Evolutionary conservation across 1,140 invertebrate species (phyloP), one percentile per base, ranked within the genome.

Genomic region (Drosophila lowei): DNA sequence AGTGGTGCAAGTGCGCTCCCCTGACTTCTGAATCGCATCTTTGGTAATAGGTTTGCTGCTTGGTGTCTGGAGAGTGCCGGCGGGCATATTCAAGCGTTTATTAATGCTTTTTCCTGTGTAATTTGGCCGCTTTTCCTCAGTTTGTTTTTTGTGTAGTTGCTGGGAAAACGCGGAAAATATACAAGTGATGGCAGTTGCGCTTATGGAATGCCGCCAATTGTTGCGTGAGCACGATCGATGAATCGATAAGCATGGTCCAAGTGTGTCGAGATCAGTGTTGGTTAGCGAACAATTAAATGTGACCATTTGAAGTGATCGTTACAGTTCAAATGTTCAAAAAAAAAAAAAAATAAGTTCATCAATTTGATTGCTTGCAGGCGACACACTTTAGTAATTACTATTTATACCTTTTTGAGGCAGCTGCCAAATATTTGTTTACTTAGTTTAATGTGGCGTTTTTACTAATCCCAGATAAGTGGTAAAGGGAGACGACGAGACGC

Each of bases 381-480:
- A 38, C 34, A 13, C 34, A 38, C 34, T 38, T 38, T 38, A 38
- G 34, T 38, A 38, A 38, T 38, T 38, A 38, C 34, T 13, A 13
- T 38, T 13, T 13, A 4, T 38, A 38, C 34, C 34, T 38, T 13
- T 34, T 38, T 38, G 34, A 38, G 34, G 11, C 34, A 38, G 34
- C 34, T 13, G 11, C 34, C 11, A 38, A 38, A 23, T 57, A 56
- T 64, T 62, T 81, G 79, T 74, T 83, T 77, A 77, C 73, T 67
- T 76, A 74, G 74, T 74, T 81, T 70, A 81, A 81, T 81, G 79
- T 77, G 73, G 49, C 79, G 81, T 77, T 66, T 81, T 81, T 83
- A 65, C 63, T 81, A 81, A 81, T 83, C 78, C 78, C 42, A 70
- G 79, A 81, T 81, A 74, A 81, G 78, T 77, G 78, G 78, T 65